These are phyloP conservation scores for Steinernema carpocapsae DNA, from an alignment of 2,888 invertebrate species.

Conservation along the genomic window DNA sequence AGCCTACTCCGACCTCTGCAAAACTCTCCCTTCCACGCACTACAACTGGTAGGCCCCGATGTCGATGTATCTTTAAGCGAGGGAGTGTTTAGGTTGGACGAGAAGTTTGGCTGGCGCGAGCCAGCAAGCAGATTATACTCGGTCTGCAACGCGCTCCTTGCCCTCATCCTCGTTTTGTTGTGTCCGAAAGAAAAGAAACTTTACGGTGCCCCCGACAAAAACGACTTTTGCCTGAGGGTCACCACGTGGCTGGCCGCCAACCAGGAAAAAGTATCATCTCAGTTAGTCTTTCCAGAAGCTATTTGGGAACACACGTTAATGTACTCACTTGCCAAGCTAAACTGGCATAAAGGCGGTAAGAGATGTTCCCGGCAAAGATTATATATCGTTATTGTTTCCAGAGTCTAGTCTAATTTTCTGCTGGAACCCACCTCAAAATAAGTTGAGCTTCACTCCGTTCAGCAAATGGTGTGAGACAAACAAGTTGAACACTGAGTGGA, in stretches of 20 bases:
- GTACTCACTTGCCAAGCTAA: not conserved
- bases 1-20: not conserved
- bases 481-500: not conserved
- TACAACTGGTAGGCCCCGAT: constrained; percentile 1
- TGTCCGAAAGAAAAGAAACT: not conserved
- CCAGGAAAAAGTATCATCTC: not conserved
- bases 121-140: not conserved
- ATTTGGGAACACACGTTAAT: not conserved
- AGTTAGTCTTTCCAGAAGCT: not conserved
- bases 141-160: not conserved
- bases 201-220: not conserved
- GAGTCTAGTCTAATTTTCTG: not conserved
- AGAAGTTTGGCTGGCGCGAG: not conserved
- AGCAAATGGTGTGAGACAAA: not conserved
- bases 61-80: not conserved
- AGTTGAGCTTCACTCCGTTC: not conserved
- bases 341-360: not conserved
- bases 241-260: not conserved
- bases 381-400: too few species aligned
- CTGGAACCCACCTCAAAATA: not conserved
- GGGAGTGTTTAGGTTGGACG: not conserved
- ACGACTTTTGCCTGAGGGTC: not conserved
- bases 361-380: too few species aligned
- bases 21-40: not conserved
- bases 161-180: not conserved